Evolutionary conservation across 1,140 invertebrate genomes (phyloP).

Genomic region (Drosophila pruinosa): DNA sequence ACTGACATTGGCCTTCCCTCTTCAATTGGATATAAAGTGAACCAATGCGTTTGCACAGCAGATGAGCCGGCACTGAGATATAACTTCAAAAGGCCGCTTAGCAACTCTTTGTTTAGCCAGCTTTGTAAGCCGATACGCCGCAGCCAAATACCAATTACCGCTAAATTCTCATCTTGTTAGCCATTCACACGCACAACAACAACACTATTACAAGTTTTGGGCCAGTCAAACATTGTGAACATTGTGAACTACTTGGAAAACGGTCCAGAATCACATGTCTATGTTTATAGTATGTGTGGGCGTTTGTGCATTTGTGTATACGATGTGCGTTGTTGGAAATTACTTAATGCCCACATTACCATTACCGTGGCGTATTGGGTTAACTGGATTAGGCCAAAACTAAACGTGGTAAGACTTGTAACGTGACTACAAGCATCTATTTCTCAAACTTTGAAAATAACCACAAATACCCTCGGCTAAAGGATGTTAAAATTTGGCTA

Average conservation of each 20-base stretch:
- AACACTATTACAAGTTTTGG: not conserved
- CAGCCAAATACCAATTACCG: conserved; percentile 67
- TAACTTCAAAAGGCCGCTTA: conserved; percentile 6
- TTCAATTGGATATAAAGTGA: not conserved
- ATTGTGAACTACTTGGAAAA: not conserved
- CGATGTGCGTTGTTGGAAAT: conserved; percentile 39
- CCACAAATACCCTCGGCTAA: not conserved
- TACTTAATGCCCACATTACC: conserved; percentile 62
- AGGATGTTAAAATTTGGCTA: not conserved
- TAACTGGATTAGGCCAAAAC: conserved; percentile 52
- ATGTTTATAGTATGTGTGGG: not conserved
- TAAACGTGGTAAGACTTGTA: conserved; percentile 14
- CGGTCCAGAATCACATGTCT: not conserved
- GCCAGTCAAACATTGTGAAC: not conserved
- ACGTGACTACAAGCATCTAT: conserved; percentile 22
- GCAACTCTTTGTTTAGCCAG: conserved; percentile 47
- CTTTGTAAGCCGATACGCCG: conserved; percentile 38
- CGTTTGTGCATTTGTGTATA: not conserved
- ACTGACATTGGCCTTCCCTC: no score
- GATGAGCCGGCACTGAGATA: not conserved
- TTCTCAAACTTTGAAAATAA: not conserved
- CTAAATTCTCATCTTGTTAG: conserved; percentile 61
- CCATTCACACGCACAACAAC: conserved; percentile 52
- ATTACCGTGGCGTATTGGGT: conserved; percentile 41
- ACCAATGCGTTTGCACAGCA: not conserved